phyloP scores from a whole-genome alignment of 2,888 invertebrate genomes.

The Harmothoe impar region DNA sequence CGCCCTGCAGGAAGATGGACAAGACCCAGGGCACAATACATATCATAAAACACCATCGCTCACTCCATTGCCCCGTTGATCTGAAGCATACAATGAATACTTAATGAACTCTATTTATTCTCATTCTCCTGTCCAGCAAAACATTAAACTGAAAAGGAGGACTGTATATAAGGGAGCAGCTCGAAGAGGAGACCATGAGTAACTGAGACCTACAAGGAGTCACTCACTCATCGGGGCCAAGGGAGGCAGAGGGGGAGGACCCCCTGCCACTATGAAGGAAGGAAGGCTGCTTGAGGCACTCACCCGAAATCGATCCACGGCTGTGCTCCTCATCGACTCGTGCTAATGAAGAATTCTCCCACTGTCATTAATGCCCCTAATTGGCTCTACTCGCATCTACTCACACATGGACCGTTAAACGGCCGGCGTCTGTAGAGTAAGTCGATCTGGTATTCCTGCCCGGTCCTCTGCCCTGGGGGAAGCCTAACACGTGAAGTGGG shows the following conservation, averaged over 20 bases:
- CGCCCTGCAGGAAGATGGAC: neutral
- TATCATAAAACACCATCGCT: conserved; percentile 16
- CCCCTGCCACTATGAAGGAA: too few relatives aligned
- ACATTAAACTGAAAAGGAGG: neutral
- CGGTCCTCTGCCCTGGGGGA: too few relatives aligned
- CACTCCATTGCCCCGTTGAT: neutral
- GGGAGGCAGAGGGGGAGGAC: too few relatives aligned
- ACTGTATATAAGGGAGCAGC: too few relatives aligned
- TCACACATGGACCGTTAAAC: too few relatives aligned
- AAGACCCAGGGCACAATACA: neutral
- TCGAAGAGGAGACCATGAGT: neutral
- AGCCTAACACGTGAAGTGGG: too few relatives aligned
- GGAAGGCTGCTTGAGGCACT: neutral
- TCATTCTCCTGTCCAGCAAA: neutral
- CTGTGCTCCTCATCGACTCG: neutral
- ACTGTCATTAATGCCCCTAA: conserved; percentile 4
- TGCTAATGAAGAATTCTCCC: conserved; percentile 33
- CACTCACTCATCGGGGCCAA: too few relatives aligned
- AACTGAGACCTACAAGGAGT: neutral
- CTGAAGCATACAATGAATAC: conserved; percentile 23
- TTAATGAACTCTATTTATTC: neutral
- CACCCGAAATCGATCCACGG: conserved; percentile 24
- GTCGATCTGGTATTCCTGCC: too few relatives aligned
- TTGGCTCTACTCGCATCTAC: neutral
- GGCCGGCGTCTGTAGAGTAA: neutral